Percentiles rank a stretch among this genome's conserved stretches.
Conservation (phyloP, 2,113 vertebrate species). For the Callithrix jacchus region DNA sequence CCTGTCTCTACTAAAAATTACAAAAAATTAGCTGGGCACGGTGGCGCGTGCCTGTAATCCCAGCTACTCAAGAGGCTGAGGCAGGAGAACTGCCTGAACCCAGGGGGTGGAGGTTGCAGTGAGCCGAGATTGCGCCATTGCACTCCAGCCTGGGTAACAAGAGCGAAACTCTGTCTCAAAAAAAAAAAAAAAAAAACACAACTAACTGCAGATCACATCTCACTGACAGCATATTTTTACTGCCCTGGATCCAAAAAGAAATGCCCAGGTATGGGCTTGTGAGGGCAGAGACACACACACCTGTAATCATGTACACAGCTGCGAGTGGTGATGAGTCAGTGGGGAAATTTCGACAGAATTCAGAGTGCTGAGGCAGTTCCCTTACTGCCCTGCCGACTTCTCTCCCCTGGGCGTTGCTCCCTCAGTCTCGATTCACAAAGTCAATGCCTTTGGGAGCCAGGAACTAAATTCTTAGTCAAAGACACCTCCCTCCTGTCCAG, state of each 20-base stretch:
- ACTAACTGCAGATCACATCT: neutral
- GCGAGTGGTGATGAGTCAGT: neutral
- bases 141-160: too few relatives aligned
- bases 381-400: too few relatives aligned
- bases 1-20: too few relatives aligned
- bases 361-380: accelerated
- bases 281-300: neutral
- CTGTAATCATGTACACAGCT: too few relatives aligned
- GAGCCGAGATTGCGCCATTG: too few relatives aligned
- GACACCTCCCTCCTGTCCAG: neutral
- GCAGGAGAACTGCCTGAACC: too few relatives aligned
- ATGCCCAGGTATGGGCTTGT: neutral
- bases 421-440: neutral
- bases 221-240: neutral
- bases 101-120: too few relatives aligned
- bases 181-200: neutral
- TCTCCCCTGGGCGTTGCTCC: neutral
- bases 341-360: neutral
- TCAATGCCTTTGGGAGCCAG: neutral
- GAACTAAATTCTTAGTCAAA: neutral
- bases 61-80: too few relatives aligned
- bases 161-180: too few relatives aligned
- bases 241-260: neutral
- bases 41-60: too few relatives aligned
- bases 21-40: too few relatives aligned